A percentile compares a stretch with the other conserved stretches of the same genome.
Evolutionary conservation across 2,113 vertebrate species (phyloP).

Genomic region (Riparia riparia): DNA sequence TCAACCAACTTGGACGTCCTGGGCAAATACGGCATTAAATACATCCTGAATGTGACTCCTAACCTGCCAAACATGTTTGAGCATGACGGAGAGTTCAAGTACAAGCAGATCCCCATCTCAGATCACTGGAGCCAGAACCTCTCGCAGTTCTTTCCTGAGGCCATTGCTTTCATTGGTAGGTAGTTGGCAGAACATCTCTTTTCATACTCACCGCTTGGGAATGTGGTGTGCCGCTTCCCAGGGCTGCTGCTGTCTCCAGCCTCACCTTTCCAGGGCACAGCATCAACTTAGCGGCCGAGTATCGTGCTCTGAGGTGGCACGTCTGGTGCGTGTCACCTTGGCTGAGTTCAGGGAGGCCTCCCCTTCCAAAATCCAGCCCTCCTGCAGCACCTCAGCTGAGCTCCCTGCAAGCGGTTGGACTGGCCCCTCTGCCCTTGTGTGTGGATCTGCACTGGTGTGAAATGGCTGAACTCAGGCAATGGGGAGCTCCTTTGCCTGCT

Average conservation of each 20-base stretch:
- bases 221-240: slow-evolving; percentile 22
- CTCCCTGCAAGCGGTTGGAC: neutral
- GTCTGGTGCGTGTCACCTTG: neutral
- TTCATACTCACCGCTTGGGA: neutral
- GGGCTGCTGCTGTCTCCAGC: neutral
- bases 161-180: slow-evolving; percentile 99
- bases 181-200: slow-evolving; percentile 44
- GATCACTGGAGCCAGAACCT: slow-evolving; percentile 99
- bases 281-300: neutral
- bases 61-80: slow-evolving; percentile 99
- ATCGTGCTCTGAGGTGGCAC: neutral
- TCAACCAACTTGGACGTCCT: slow-evolving; percentile 95
- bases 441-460: neutral
- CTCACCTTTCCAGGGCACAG: neutral
- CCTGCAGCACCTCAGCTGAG: neutral
- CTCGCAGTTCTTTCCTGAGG: slow-evolving; percentile 98
- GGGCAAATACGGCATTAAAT: slow-evolving; percentile 97
- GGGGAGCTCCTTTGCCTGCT: neutral
- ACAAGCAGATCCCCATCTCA: slow-evolving; percentile 99
- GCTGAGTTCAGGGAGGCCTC: neutral
- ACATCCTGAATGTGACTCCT: slow-evolving; percentile 98
- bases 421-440: neutral
- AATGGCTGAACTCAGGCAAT: neutral
- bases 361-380: neutral
- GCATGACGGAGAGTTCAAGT: slow-evolving; percentile 95